phyloP scores from a whole-genome alignment of 1,140 invertebrate genomes.

The Holotrichia oblita region DNA sequence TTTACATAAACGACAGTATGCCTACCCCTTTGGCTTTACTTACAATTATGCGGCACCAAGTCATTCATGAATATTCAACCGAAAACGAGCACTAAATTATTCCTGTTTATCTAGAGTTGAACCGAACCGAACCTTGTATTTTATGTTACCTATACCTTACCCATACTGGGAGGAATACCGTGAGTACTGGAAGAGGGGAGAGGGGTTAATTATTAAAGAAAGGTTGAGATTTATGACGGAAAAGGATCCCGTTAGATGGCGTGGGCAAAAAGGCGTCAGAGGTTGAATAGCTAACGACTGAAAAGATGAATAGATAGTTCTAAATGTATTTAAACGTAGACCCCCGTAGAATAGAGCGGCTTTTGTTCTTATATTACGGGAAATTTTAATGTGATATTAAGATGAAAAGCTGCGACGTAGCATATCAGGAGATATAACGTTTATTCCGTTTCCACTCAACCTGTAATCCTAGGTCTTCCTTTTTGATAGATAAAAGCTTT shows the following conservation, averaged over 20 bases:
- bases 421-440: not conserved
- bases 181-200: too few relatives aligned
- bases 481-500: not conserved
- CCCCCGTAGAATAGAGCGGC: not conserved
- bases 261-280: not conserved
- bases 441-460: not conserved
- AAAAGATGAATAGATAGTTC: not conserved
- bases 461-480: not conserved
- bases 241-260: not conserved
- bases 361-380: not conserved
- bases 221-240: not conserved
- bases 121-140: not conserved
- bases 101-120: conserved; percentile 1
- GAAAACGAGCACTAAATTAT: conserved; percentile 16
- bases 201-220: conserved; percentile 12
- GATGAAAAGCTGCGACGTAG: not conserved
- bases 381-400: not conserved
- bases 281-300: not conserved
- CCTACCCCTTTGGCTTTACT: not conserved
- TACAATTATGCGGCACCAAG: conserved; percentile 1
- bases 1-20: not conserved
- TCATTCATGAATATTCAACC: conserved; percentile 15
- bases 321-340: not conserved
- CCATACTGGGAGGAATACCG: too few relatives aligned
- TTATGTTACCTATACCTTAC: not conserved